Evolutionary conservation across 2,888 invertebrate species (phyloP).

Genomic region (Acleris emargana): DNA sequence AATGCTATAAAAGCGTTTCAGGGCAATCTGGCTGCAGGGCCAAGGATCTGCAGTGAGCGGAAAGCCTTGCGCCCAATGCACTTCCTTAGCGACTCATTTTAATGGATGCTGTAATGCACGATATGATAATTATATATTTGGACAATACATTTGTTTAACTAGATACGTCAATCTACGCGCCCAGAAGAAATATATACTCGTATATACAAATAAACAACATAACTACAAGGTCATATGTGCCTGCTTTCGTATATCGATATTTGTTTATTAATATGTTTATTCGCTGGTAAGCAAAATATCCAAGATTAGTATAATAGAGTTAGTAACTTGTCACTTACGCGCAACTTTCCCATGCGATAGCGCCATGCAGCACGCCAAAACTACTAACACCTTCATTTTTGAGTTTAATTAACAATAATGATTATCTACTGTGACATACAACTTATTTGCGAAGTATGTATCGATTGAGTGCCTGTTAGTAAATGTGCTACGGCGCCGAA

Average conservation of each 20-base stretch:
- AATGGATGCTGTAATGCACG: not conserved
- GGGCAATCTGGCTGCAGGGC: slow-evolving; percentile 29
- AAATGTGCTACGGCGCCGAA: slow-evolving; percentile 69
- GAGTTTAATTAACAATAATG: not conserved
- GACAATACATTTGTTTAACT: too few relatives aligned
- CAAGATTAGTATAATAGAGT: too few relatives aligned
- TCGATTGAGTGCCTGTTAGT: slow-evolving; percentile 51
- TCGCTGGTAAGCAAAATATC: not conserved
- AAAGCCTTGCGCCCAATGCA: slow-evolving; percentile 51
- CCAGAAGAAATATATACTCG: too few relatives aligned
- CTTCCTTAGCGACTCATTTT: slow-evolving; percentile 30
- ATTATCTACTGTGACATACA: slow-evolving; percentile 3
- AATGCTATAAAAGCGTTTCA: slow-evolving; percentile 10
- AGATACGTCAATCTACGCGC: too few relatives aligned
- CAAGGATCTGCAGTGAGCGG: slow-evolving; percentile 45
- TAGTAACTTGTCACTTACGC: slow-evolving; percentile 59
- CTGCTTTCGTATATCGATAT: too few relatives aligned
- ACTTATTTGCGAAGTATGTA: slow-evolving; percentile 42
- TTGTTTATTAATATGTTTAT: not conserved
- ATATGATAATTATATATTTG: too few relatives aligned
- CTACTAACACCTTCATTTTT: slow-evolving; percentile 64
- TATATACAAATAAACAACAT: too few relatives aligned
- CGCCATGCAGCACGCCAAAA: slow-evolving; percentile 55
- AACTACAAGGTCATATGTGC: too few relatives aligned
- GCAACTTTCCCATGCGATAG: slow-evolving; percentile 64